phyloP scores from a whole-genome alignment of 2,888 invertebrate species.

The Lasioglossum vierecki region DNA sequence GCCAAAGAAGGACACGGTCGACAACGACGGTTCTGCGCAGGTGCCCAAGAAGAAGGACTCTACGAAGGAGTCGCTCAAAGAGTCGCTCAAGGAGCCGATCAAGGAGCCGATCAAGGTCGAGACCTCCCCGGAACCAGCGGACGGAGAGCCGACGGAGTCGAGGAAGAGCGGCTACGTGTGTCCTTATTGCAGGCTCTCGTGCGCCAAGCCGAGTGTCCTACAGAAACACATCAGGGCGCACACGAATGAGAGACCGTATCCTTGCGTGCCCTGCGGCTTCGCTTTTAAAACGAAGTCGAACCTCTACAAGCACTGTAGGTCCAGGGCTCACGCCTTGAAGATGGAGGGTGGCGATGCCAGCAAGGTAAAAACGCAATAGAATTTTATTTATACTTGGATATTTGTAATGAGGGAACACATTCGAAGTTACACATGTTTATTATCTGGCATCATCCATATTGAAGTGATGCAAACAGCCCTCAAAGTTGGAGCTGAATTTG shows the following conservation, averaged over 20 bases:
- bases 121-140: constrained; percentile 74
- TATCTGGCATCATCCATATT: no score
- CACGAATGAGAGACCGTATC: constrained; percentile 96
- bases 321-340: constrained; percentile 89
- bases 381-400: not conserved
- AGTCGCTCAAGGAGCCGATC: constrained; percentile 65
- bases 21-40: constrained; percentile 61
- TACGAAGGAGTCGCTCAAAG: constrained; percentile 69
- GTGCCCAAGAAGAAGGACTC: constrained; percentile 63
- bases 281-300: constrained; percentile 98
- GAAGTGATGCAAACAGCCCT: not conserved
- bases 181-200: constrained; percentile 94
- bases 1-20: constrained; percentile 73
- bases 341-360: constrained; percentile 86
- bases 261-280: constrained; percentile 94
- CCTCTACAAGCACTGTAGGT: constrained; percentile 94
- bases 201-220: constrained; percentile 96
- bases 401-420: no score
- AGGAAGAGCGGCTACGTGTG: constrained; percentile 91
- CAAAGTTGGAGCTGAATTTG: no score
- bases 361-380: constrained; percentile 71
- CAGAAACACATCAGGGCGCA: constrained; percentile 97
- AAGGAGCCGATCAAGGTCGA: constrained; percentile 67
- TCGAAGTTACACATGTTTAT: no score
- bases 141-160: constrained; percentile 72